Evolutionary conservation across 2,113 vertebrate genomes (phyloP).

Genomic region (Macaca nemestrina): DNA sequence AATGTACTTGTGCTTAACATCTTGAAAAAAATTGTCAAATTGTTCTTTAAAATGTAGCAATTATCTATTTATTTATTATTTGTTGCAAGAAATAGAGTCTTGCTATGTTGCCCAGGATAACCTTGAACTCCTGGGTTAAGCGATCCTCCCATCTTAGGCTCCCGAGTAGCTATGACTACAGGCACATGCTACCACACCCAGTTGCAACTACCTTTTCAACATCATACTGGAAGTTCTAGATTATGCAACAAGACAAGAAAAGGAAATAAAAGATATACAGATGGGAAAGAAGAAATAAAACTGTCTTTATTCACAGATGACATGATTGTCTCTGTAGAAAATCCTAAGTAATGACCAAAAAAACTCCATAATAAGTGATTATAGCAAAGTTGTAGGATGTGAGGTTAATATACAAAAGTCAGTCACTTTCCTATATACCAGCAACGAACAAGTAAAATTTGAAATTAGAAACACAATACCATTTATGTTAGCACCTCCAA

Average conservation of each 20-base stretch:
- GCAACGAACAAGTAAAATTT: neutral
- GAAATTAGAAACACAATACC: neutral
- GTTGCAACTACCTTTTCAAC: neutral
- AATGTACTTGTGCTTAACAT: neutral
- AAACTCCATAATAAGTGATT: neutral
- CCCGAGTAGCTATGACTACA: too few species aligned
- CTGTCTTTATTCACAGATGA: neutral
- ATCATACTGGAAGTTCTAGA: neutral
- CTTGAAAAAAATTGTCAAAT: neutral
- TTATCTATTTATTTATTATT: neutral
- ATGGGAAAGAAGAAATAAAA: neutral
- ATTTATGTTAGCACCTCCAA: neutral
- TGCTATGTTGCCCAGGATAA: too few species aligned
- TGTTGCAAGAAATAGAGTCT: too few species aligned
- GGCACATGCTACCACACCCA: too few species aligned
- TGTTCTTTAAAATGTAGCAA: neutral
- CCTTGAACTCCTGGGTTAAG: too few species aligned
- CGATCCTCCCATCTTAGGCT: too few species aligned
- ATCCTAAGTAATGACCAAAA: neutral
- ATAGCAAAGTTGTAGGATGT: neutral
- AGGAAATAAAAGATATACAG: neutral
- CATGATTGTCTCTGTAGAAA: neutral
- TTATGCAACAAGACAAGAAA: neutral
- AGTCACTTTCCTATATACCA: neutral
- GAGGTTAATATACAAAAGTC: neutral